Evolutionary conservation across 92 coral and sea anemone genomes (phyloP).

Genomic region (Umimayanthus kanabou): DNA sequence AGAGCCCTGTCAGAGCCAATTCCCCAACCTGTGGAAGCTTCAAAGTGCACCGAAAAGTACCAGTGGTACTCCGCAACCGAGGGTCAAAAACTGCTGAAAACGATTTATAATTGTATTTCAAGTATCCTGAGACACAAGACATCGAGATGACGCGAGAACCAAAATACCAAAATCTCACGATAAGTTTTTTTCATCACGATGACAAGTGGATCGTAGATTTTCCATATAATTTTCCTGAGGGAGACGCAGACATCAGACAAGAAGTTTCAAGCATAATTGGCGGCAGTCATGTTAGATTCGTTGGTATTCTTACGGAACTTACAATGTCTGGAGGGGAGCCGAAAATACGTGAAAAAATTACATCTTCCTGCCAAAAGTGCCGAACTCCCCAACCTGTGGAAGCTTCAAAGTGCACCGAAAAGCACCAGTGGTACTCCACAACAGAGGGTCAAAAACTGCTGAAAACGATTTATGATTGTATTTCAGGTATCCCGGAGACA

Average conservation of each 20-base stretch:
- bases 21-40: slow-evolving; percentile 3
- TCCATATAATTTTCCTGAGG: slow-evolving; percentile 38
- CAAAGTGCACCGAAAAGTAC: slow-evolving; percentile 24
- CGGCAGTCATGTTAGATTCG: background rate
- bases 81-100: slow-evolving; percentile 27
- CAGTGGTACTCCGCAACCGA: slow-evolving; percentile 32
- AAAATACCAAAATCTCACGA: slow-evolving; percentile 15
- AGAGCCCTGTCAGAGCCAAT: background rate
- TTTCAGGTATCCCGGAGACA: slow-evolving; percentile 28
- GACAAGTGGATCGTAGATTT: background rate
- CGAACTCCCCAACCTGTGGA: background rate
- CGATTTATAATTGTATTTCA: slow-evolving; percentile 6
- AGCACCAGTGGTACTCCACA: slow-evolving; percentile 38
- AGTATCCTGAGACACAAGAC: slow-evolving; percentile 8
- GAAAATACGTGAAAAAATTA: background rate
- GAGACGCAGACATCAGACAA: background rate
- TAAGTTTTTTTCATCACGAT: slow-evolving; percentile 20
- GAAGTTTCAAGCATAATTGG: background rate
- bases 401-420: slow-evolving; percentile 31
- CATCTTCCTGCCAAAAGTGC: background rate
- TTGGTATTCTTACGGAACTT: background rate
- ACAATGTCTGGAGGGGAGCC: background rate
- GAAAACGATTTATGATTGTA: background rate
- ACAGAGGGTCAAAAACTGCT: slow-evolving; percentile 15
- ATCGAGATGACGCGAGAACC: slow-evolving; percentile 14